Evolutionary conservation across 2,797 vertebrate species (phyloP).

Genomic region (Xenentodon cancila): DNA sequence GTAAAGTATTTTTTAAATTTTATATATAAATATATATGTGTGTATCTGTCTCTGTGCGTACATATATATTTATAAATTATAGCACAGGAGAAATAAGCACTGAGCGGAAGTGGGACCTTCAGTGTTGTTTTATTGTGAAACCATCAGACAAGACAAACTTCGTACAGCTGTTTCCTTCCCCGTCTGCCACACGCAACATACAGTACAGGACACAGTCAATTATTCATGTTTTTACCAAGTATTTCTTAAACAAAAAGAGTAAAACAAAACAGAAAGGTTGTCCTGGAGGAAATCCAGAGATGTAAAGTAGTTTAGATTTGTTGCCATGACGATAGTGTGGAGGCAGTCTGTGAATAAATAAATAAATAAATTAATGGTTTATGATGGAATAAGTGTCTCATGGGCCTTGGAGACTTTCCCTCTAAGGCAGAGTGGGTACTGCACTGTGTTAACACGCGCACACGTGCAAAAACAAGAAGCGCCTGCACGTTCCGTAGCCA

Average conservation of each 20-base stretch:
- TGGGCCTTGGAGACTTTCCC: slow-evolving; percentile 15
- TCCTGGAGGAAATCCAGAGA: slow-evolving; percentile 17
- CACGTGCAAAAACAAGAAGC: slow-evolving; percentile 3
- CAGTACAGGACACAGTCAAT: slow-evolving; percentile 43
- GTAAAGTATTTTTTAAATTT: no score
- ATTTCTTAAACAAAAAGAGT: slow-evolving; percentile 4
- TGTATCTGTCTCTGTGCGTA: no score
- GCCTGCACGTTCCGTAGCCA: slow-evolving; percentile 1
- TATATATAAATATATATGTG: no score
- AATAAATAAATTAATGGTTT: slow-evolving; percentile 68
- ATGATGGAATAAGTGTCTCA: slow-evolving; percentile 30
- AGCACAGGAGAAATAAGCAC: slow-evolving; percentile 11
- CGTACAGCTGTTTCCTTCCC: slow-evolving; percentile 10
- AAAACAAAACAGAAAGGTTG: slow-evolving; percentile 20
- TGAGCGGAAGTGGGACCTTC: slow-evolving; percentile 32
- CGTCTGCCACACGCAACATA: slow-evolving; percentile 25
- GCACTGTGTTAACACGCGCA: slow-evolving; percentile 23
- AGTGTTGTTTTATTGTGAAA: slow-evolving; percentile 72
- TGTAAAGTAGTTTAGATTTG: slow-evolving; percentile 32
- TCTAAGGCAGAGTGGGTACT: slow-evolving; percentile 54
- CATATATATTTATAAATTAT: no score
- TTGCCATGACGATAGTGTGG: slow-evolving; percentile 50
- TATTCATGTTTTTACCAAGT: slow-evolving; percentile 40
- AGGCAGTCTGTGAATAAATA: slow-evolving; percentile 60
- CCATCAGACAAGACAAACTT: slow-evolving; percentile 58